These are phyloP conservation scores for Edolisoma coerulescens DNA, from an alignment of 2,113 vertebrate genomes.

Conservation along the genomic window DNA sequence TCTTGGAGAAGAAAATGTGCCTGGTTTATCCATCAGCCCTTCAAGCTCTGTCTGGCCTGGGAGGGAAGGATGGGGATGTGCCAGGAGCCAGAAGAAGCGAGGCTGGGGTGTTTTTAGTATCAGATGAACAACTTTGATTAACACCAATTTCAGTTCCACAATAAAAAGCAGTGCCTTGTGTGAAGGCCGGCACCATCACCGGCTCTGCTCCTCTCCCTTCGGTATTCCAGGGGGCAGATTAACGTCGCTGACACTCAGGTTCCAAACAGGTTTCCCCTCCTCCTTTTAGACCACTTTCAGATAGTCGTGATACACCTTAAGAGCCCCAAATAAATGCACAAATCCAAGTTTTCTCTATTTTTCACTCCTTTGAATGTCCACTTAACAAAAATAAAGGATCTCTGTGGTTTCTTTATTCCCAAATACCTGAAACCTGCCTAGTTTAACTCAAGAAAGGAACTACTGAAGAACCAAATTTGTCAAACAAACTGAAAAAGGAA, in stretches of 20 bases:
- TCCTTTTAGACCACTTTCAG: background rate
- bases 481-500: background rate
- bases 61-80: background rate
- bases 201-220: background rate
- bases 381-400: background rate
- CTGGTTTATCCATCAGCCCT: background rate
- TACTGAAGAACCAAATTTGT: background rate
- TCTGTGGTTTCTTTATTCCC: background rate
- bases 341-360: background rate
- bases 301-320: background rate
- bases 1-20: background rate
- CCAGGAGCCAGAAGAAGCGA: background rate
- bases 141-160: background rate
- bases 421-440: background rate
- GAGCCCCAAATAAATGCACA: background rate
- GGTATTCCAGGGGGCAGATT: background rate
- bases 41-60: background rate
- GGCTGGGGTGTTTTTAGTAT: background rate
- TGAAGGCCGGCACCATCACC: fast-evolving
- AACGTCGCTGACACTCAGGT: background rate
- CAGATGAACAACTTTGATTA: background rate
- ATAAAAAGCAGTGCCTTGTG: background rate
- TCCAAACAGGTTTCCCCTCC: background rate
- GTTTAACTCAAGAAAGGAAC: background rate
- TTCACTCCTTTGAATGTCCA: background rate